A percentile compares a stretch with the other conserved stretches of the same genome.
These are phyloP conservation scores for Eubucco bourcierii DNA, from an alignment of 2,113 vertebrate genomes.

Conservation along the genomic window DNA sequence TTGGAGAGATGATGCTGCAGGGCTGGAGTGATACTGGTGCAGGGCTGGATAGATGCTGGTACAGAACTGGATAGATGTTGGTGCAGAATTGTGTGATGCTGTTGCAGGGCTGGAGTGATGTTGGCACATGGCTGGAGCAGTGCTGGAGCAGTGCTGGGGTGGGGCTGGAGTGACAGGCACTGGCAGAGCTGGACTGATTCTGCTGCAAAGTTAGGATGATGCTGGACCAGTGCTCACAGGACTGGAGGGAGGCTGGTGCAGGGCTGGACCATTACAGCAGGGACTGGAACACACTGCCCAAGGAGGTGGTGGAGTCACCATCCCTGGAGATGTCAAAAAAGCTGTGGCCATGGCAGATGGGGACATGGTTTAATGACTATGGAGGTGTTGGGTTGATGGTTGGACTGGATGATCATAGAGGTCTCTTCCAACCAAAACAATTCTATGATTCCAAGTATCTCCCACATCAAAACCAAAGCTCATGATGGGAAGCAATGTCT, in stretches of 20 bases:
- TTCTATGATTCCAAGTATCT: neutral
- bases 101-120: neutral
- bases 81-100: neutral
- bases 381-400: no score
- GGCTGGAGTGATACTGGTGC: no score
- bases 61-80: no score
- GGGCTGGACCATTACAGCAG: neutral
- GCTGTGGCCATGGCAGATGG: no score
- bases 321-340: no score
- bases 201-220: neutral
- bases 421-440: no score
- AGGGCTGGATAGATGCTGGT: no score
- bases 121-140: neutral
- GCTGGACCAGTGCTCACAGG: rapidly evolving
- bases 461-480: neutral
- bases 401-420: no score
- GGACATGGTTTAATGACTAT: no score
- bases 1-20: neutral
- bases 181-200: neutral
- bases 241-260: neutral
- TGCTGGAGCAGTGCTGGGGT: neutral
- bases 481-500: neutral
- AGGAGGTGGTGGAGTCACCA: no score
- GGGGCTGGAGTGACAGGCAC: no score
- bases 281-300: no score